Base-by-base conservation (phyloP, 2,797 vertebrate species). In the Orientallactaga sibirica region DNA sequence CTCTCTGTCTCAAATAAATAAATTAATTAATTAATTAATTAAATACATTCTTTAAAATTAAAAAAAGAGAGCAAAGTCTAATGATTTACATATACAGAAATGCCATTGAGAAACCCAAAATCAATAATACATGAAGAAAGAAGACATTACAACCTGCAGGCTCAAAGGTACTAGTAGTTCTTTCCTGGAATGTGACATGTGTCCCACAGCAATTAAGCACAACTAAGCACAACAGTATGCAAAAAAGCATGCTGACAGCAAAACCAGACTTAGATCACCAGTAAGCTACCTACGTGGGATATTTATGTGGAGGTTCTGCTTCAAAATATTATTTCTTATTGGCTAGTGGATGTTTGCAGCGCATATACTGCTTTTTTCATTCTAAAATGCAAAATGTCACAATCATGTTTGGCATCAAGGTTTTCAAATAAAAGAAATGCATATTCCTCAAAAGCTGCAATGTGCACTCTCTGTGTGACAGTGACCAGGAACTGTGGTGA, bases 381-480 rank as follows among this genome's bases (percentile, higher is more conserved):
- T 88, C 27, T 94, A 80, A 94, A 83, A 78, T 37, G 33, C 33
- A 37, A 37, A 37, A 37, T 37, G 33, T 37, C 33, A 37, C 33
- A 37, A 37, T 70, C 58, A 48, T 78, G 25, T 55, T 18, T 92
- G 37, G 5, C 29, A 19, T 25, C 29, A 86, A 91, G 18, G 81
- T 75, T 94, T 94, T 83, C 25, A 68, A 2, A 76, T 52, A 62
- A 80, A 3, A 86, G 24, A 88, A 86, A 88, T 74, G 55, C 20
- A 25, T 0, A 41, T 62, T 29, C 4, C 24, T 79, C 62, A 19
- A 90, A 41, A 12, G 4, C 66, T 84, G 1, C 29, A 29, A 18
- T 43, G 75, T 24, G 62, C 6, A 15, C 66, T 79, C 6, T 7
- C 29, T 81, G 55, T 76, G 12, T 20, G 61, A 33, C 11, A 18